These are phyloP conservation scores for Choristoneura rosaceana DNA, from an alignment of 2,888 invertebrate species.

Conservation along the genomic window DNA sequence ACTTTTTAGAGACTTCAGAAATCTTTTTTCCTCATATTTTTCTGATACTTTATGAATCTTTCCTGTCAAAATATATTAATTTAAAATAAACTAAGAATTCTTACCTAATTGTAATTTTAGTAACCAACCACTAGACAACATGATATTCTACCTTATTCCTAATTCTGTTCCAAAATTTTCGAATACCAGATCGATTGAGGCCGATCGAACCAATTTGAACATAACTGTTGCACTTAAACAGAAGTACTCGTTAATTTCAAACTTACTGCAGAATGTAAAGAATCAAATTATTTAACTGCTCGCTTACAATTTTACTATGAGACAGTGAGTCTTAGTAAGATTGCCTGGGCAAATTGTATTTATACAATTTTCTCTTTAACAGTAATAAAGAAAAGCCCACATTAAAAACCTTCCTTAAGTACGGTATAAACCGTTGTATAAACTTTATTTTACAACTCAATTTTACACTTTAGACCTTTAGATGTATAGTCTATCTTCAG, in stretches of 20 bases:
- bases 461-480: too few relatives aligned
- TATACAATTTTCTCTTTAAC: too few relatives aligned
- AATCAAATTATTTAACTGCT: neutral
- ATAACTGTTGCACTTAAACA: conserved; percentile 11
- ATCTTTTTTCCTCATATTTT: neutral
- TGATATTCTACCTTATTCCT: conserved; percentile 31
- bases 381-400: too few relatives aligned
- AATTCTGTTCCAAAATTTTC: conserved; percentile 14
- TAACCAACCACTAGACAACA: neutral
- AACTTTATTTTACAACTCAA: too few relatives aligned
- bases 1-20: neutral
- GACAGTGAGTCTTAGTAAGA: neutral
- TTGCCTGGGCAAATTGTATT: neutral
- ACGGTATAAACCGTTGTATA: too few relatives aligned
- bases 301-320: neutral
- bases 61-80: too few relatives aligned
- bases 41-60: neutral
- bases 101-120: too few relatives aligned
- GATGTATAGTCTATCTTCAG: too few relatives aligned
- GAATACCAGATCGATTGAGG: neutral
- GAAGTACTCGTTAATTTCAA: conserved; percentile 13
- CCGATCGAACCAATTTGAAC: conserved; percentile 14
- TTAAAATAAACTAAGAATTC: too few relatives aligned
- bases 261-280: neutral
- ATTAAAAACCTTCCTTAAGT: too few relatives aligned